Evolutionary conservation across 2,113 vertebrate species (phyloP), one percentile per base, ranked within the genome.

Genomic region (Phocoena sinus): DNA sequence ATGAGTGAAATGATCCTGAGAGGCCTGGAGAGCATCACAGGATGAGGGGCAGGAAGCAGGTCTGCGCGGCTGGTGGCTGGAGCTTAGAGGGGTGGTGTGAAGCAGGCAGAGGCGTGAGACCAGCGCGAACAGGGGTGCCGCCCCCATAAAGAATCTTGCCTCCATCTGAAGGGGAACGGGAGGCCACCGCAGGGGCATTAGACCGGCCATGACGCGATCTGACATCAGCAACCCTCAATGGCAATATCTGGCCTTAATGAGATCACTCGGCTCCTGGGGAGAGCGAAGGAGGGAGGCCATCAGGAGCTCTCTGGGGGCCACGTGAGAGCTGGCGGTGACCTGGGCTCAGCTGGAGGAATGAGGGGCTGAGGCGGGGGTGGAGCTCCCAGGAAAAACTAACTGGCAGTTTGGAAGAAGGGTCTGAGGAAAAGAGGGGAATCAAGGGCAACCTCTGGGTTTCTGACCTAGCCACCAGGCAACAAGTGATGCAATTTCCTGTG

Each of bases 211-310:
- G 2, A 15, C 1, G 4, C 6, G 47, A 4, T 10, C 7, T 28
- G 44, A 26, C 6, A 0, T 26, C 83, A 11, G 12, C 31, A 5
- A 14, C 0, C 70, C 44, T 26, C 20, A 1, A 1, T 10, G 10
- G 12, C 31, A 7, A 17, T 5, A 6, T 28, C 17, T 5, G 15
- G 3, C 62, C 47, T n/a, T 3, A 6, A 6, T 0, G 25, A 38
- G 53, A 12, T 20, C 62, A 0, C 31, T 11, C 3, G 17, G 53
- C 84, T 70, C 84, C n/a, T 15, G 47, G 18, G 74, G 13, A 18
- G 9, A 23, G 12, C 26, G 18, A 9, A 21, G 33, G 6, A 0
- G 6, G 33, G 13, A 36, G 21, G 13, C 13, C 1, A 0, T 1
- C 8, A 11, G 74, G 70, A 10, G 67, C 53, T 5, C 25, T 2